Evolutionary conservation across 2,113 vertebrate species (phyloP), one percentile per base, ranked within the genome.

Genomic region (Hippolais icterina): DNA sequence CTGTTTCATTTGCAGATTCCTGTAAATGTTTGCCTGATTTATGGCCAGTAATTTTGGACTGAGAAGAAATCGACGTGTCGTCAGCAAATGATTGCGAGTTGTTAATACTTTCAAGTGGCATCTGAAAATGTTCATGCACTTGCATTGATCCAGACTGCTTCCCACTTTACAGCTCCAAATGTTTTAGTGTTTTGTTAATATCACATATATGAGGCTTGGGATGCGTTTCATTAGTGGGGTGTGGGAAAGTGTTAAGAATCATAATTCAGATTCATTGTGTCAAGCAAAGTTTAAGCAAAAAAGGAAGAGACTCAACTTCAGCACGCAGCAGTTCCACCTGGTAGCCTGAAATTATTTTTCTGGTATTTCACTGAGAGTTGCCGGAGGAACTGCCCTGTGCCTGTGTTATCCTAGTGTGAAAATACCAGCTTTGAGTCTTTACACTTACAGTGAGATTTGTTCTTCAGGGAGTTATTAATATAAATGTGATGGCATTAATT

Each of bases 11-110:
- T 98, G 98, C 94, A 95, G 97, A 97, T 98, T 98, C 98, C 98
- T 98, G 97, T 98, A 99, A 99, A 98, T 97, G 98, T 98, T 98
- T 97, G 92, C 96, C 98, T 98, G 98, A 99, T 99, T 98, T 98
- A 98, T 96, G 95, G 85, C 97, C 97, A 97, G 98, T 98, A 98
- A 98, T 98, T 98, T 98, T 97, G 85, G 7, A 90, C 87, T 68
- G 88, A 96, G 86, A 88, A 97, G 83, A 90, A 97, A 98, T 97
- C 87, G 97, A 97, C 96, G 8, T 61, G 87, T 97, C 72, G 66
- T 97, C 95, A 98, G 97, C 96, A 97, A 97, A 97, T 94, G 96
- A 96, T 97, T 98, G 83, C 39, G 6, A 29, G 52, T 98, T 97
- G 97, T 98, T 98, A 98, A 98, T 97, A 96, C 95, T 92, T 98